These are phyloP conservation scores for Philopotamus ludificatus DNA, from an alignment of 1,140 invertebrate genomes.

Conservation along the genomic window DNA sequence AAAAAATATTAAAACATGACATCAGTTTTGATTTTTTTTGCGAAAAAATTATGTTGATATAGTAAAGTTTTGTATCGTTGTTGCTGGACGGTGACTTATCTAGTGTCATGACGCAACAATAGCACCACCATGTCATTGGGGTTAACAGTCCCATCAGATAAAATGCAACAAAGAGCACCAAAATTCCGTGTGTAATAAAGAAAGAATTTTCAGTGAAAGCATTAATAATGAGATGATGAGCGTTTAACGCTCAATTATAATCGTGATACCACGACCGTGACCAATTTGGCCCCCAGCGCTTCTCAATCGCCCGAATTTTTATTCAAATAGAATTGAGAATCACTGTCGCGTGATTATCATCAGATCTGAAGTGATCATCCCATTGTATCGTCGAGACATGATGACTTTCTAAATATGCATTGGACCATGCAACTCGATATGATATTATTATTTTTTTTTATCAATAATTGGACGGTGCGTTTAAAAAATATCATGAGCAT, in stretches of 20 bases:
- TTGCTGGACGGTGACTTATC: too few relatives aligned
- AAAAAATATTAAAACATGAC: too few relatives aligned
- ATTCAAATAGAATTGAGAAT: not conserved
- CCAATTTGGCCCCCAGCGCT: slow-evolving; percentile 10
- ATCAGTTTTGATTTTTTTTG: too few relatives aligned
- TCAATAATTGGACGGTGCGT: not conserved
- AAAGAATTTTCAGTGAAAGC: slow-evolving; percentile 21
- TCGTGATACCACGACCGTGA: slow-evolving; percentile 11
- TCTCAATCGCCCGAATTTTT: not conserved
- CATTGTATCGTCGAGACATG: not conserved
- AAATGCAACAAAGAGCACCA: not conserved
- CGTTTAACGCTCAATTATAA: not conserved
- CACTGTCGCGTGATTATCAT: not conserved
- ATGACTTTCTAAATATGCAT: too few relatives aligned
- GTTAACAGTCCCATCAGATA: slow-evolving; percentile 18
- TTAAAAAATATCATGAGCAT: too few relatives aligned
- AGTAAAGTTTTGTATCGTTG: too few relatives aligned
- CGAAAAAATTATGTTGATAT: too few relatives aligned
- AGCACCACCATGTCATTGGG: too few relatives aligned
- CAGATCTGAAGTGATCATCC: not conserved
- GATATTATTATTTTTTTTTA: too few relatives aligned
- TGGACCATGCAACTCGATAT: too few relatives aligned
- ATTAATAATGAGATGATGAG: slow-evolving; percentile 10
- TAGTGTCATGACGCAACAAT: too few relatives aligned
- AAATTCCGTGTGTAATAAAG: slow-evolving; percentile 9